phyloP scores from a whole-genome alignment of 2,888 invertebrate genomes.

The Chrysina gloriosa region DNA sequence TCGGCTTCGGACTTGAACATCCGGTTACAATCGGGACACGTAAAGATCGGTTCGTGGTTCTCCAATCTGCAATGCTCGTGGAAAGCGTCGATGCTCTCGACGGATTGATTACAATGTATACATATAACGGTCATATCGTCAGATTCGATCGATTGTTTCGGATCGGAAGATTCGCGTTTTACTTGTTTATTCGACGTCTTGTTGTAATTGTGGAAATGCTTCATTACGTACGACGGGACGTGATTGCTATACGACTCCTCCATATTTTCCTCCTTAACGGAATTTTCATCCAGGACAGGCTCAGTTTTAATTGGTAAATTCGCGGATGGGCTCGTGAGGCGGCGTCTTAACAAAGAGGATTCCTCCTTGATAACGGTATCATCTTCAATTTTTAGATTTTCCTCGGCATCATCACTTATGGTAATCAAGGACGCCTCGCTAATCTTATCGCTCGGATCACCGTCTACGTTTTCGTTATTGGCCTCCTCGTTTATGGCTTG shows the following conservation, averaged over 20 bases:
- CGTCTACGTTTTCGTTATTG: neutral
- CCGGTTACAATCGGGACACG: neutral
- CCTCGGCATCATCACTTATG: neutral
- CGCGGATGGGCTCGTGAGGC: neutral
- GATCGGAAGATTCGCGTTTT: no score
- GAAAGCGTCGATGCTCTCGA: neutral
- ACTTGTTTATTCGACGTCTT: neutral
- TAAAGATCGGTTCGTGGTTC: neutral
- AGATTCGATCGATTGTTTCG: no score
- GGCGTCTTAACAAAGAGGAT: neutral
- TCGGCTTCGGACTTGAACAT: slow-evolving; percentile 6
- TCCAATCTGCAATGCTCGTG: slow-evolving; percentile 5
- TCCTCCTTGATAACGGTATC: no score
- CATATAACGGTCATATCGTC: neutral
- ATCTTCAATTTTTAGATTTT: neutral
- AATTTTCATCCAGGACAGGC: no score
- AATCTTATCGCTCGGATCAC: neutral
- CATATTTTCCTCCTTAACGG: neutral
- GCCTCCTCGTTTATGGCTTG: neutral
- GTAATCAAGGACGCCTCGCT: neutral
- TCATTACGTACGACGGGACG: neutral
- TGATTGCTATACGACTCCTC: neutral
- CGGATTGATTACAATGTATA: slow-evolving; percentile 13
- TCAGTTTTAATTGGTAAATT: neutral
- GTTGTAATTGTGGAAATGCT: neutral